A percentile compares a stretch with the other conserved stretches of the same genome.
Conservation (phyloP, 2,797 vertebrate genomes). For the Tinamus major region DNA sequence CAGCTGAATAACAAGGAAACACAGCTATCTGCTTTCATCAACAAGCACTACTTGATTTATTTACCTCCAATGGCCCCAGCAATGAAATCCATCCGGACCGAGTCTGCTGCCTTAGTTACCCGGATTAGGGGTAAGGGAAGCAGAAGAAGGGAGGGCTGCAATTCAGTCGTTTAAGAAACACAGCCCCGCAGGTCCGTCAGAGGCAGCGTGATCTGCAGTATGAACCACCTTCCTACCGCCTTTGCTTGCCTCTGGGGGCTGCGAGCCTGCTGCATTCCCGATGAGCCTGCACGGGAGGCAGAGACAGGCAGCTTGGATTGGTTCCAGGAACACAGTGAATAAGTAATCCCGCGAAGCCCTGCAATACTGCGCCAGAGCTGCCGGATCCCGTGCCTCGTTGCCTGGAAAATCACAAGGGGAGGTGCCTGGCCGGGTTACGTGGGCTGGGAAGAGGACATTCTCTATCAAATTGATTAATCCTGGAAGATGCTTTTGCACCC, state of each 20-base stretch:
- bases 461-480: not conserved
- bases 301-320: conserved; percentile 11
- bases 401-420: conserved; percentile 12
- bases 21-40: not conserved
- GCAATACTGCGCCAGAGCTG: not conserved
- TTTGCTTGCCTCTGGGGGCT: not conserved
- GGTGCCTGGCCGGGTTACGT: not conserved
- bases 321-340: conserved; percentile 45
- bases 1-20: not conserved
- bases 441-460: not conserved
- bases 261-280: conserved; percentile 24
- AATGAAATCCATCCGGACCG: conserved; percentile 80
- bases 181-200: not conserved
- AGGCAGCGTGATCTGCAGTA: not conserved
- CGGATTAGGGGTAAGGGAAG: not conserved
- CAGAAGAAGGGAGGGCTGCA: not conserved
- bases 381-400: conserved; percentile 26
- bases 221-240: not conserved
- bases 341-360: conserved; percentile 24
- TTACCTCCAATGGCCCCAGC: conserved; percentile 84
- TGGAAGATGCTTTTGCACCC: not conserved
- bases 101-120: conserved; percentile 16
- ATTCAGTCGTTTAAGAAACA: not conserved
- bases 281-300: not conserved
- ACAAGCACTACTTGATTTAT: not conserved